phyloP scores from a whole-genome alignment of 2,888 invertebrate genomes.

The Machimus atricapillus region DNA sequence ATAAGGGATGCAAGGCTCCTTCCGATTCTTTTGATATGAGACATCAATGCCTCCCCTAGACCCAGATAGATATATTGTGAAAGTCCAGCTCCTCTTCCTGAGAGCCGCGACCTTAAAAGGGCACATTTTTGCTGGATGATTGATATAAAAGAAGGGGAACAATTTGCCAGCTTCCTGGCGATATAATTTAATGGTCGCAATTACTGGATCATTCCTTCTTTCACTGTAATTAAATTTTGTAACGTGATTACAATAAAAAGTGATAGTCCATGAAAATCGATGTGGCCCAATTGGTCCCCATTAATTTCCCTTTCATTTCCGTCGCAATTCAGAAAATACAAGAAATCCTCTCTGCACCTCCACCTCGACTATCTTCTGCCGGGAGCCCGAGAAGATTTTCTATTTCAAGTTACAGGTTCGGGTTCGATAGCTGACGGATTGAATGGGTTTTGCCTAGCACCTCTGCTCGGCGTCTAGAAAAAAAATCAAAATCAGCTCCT shows the following conservation, averaged over 20 bases:
- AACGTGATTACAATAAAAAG: conserved; percentile 33
- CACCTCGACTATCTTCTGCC: background rate
- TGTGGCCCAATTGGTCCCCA: background rate
- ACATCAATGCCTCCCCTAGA: background rate
- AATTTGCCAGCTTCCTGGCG: conserved; percentile 17
- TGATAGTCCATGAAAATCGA: conserved; percentile 22
- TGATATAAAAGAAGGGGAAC: background rate
- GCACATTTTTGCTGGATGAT: background rate
- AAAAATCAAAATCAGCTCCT: background rate
- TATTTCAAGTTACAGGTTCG: background rate
- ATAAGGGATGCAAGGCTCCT: background rate
- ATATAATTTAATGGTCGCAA: conserved; percentile 23
- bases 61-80: background rate
- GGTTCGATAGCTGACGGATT: background rate
- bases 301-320: conserved; percentile 41
- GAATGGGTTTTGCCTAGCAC: background rate
- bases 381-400: background rate
- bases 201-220: conserved; percentile 9
- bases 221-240: conserved; percentile 21
- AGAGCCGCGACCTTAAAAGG: background rate
- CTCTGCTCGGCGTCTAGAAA: background rate
- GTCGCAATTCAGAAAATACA: background rate
- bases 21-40: background rate
- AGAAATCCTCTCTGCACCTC: background rate
- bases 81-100: background rate